Evolutionary conservation across 37 sponge, comb jelly and placozoan genomes (phyloP), one percentile per base, ranked within the genome.

Genomic region (Cladorhizidae sp.): DNA sequence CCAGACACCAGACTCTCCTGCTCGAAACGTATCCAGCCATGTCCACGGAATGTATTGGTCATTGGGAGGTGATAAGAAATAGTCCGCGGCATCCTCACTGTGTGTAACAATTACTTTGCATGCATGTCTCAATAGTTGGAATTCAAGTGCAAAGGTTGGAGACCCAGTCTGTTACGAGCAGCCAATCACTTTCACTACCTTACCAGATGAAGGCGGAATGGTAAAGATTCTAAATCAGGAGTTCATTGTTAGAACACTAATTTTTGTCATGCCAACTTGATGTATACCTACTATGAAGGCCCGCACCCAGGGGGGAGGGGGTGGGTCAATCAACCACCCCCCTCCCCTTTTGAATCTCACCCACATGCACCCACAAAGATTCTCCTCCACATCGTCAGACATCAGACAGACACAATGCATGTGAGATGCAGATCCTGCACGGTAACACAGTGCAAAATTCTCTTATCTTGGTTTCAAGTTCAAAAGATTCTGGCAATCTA

Each of bases 121-220:
- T 72, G 2, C 11, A 36, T 74, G 20, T 76, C n/a, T 62, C 35
- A 12, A 37, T 51, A 80, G 79, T 65, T 85, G 83, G 74, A 37
- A 41, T 50, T 61, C 70, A 1, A 70, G 54, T 31, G 89, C 79
- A 18, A 77, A 77, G 17, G 72, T 37, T 26, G 92, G 92, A 22
- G 95, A 91, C 65, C 59, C 87, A n/a, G 87, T 97, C 3, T 65
- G 91, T n/a, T 97, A 91, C 78, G 91, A 84, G 23, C 91, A 97
- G 62, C 86, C 70, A 14, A 80, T 97, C 55, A 80, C 80, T 8
- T 58, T 97, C 18, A 87, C 83, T 31, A 97, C 98, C 41, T 70
- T 94, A 55, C 87, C 93, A 22, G 81, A 93, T 2, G 88, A 87
- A 67, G 95, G 95, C 23, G 95, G 95, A 15, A 82, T 94, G 92